phyloP scores from a whole-genome alignment of 2,888 invertebrate genomes.

The Cantharis nigra region DNA sequence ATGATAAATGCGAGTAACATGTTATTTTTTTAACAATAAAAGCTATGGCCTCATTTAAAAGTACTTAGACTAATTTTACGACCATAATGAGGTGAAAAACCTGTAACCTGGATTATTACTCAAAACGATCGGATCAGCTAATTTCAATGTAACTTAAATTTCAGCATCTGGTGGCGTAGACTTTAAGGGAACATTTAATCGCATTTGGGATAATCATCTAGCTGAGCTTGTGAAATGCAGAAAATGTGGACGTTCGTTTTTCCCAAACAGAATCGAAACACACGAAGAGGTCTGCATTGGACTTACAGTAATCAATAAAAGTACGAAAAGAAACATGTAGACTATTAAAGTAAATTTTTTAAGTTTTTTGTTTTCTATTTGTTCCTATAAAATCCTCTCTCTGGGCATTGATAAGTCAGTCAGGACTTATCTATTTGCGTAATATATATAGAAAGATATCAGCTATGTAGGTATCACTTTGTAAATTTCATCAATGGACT shows the following conservation, averaged over 20 bases:
- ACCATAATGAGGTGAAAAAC: background rate
- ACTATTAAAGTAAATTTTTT: background rate
- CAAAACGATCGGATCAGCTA: background rate
- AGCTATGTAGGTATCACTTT: too few relatives aligned
- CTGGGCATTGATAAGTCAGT: too few relatives aligned
- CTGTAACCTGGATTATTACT: background rate
- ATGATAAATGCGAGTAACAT: background rate
- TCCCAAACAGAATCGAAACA: conserved; percentile 64
- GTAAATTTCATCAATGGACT: too few relatives aligned
- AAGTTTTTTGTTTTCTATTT: too few relatives aligned
- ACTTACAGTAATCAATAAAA: conserved; percentile 14
- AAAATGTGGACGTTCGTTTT: conserved; percentile 66
- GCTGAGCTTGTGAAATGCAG: conserved; percentile 62
- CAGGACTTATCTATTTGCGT: too few relatives aligned
- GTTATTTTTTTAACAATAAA: background rate
- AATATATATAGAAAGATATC: too few relatives aligned
- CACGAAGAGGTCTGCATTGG: conserved; percentile 61
- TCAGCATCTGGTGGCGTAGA: conserved; percentile 50
- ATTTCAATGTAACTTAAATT: conserved; percentile 22
- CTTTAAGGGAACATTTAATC: conserved; percentile 49
- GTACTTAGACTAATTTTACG: background rate
- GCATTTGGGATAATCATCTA: conserved; percentile 61
- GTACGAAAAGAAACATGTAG: conserved; percentile 1
- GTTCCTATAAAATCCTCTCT: too few relatives aligned
- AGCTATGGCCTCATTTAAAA: background rate